Conservation (phyloP, 2,888 invertebrate species). For the Tetropium fuscum region DNA sequence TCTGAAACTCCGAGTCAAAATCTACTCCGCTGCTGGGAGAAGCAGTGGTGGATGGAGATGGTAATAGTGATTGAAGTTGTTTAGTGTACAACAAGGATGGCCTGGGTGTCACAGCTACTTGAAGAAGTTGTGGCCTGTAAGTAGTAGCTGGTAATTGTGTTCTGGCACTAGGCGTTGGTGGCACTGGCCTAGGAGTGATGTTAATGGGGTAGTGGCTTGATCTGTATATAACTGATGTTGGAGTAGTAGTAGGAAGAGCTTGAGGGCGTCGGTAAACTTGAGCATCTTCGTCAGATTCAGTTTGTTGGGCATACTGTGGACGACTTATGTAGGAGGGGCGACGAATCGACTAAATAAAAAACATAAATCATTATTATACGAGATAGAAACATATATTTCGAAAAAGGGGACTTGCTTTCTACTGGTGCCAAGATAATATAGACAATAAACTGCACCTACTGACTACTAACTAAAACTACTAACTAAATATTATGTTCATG, state of each 20-base stretch:
- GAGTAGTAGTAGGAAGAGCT: slow-evolving; percentile 67
- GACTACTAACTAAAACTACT: too few relatives aligned
- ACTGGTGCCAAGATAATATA: too few relatives aligned
- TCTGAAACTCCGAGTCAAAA: slow-evolving; percentile 50
- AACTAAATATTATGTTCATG: too few relatives aligned
- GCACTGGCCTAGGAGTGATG: slow-evolving; percentile 71
- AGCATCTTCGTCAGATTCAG: slow-evolving; percentile 48
- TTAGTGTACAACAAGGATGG: slow-evolving; percentile 64
- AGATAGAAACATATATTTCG: too few relatives aligned
- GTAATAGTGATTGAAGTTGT: slow-evolving; percentile 47
- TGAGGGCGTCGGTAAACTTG: slow-evolving; percentile 55
- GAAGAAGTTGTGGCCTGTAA: slow-evolving; percentile 73
- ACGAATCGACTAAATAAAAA: slow-evolving; percentile 54
- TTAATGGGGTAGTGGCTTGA: slow-evolving; percentile 69
- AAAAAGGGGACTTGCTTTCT: too few relatives aligned
- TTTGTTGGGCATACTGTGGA: slow-evolving; percentile 57
- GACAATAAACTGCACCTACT: too few relatives aligned
- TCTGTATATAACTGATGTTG: slow-evolving; percentile 62
- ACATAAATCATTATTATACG: background rate
- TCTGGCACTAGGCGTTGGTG: slow-evolving; percentile 56
- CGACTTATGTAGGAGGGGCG: slow-evolving; percentile 62
- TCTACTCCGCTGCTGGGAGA: slow-evolving; percentile 51
- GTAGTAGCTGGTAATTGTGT: slow-evolving; percentile 75
- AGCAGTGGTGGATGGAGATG: slow-evolving; percentile 56
- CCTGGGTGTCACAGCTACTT: slow-evolving; percentile 71